Evolutionary conservation across 1,140 invertebrate species (phyloP), one percentile per base, ranked within the genome.

Genomic region (Bombus pascuorum): DNA sequence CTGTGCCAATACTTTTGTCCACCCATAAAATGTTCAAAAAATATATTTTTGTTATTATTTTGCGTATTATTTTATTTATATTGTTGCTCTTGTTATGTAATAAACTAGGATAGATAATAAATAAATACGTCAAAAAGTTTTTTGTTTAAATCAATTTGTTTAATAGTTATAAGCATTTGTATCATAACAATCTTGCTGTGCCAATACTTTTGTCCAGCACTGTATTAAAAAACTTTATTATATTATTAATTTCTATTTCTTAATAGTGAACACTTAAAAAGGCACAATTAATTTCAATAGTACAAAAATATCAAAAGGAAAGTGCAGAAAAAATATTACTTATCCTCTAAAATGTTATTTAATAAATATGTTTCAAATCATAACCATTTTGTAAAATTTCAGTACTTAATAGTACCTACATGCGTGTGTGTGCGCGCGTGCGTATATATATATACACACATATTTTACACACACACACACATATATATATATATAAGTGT

Each of bases 261-360:
- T 68, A 89, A 83, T 76, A 86, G 18, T 81, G 90, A 93, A 91
- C 81, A 89, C 87, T 93, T 85, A 92, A 92, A 77, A 94, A 94
- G 93, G 92, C 93, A 93, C 93, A 93, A 93, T 91, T 89, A 93
- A 88, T 91, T 83, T 91, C 85, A 92, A 93, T 87, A 87, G 93
- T 94, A 94, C 90, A 94, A 93, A 94, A 93, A 92, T 93, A 94
- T 93, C 88, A 93, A 94, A 94, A 93, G 28, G 85, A 65, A 90
- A 90, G 80, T 87, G 81, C 74, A 83, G 78, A 81, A 76, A 81
- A 47, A 72, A 86, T 59, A 59, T 70, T 47, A 71, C 73, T 72
- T 85, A 81, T 84, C 70, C 18, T 75, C 88, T 90, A 92, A 83
- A 81, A 91, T 90, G 73, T 91, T 92, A 89, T 91, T 90, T 79